Conservation (phyloP, 2,888 invertebrate species). For the Plebejus melissa region DNA sequence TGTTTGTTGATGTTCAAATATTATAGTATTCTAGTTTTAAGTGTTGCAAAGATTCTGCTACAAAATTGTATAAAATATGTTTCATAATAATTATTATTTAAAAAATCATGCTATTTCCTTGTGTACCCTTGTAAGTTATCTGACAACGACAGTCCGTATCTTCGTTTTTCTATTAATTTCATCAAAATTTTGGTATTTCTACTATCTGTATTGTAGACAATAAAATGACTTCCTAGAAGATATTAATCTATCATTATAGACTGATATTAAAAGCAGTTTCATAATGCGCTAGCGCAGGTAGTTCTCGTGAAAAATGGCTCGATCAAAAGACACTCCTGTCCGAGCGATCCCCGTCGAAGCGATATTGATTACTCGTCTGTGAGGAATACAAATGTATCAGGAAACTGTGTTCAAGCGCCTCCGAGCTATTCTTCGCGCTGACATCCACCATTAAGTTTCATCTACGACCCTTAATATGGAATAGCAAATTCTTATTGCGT, state of each 20-base stretch:
- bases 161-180: no score
- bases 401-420: conserved; percentile 56
- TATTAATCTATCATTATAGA: neutral
- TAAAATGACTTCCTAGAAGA: no score
- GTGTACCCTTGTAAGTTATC: no score
- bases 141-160: no score
- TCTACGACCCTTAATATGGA: conserved; percentile 34
- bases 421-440: conserved; percentile 60
- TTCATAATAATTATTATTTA: no score
- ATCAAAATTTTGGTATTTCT: no score
- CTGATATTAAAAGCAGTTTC: neutral
- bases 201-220: no score
- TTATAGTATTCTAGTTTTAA: no score
- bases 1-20: no score
- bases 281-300: conserved; percentile 46
- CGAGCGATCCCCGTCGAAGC: conserved; percentile 56
- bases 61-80: no score
- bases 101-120: no score
- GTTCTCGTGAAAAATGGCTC: conserved; percentile 52
- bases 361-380: conserved; percentile 75
- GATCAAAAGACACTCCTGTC: conserved; percentile 55
- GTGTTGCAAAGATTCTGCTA: no score
- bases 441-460: conserved; percentile 69
- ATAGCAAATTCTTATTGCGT: conserved; percentile 10
- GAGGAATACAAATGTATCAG: conserved; percentile 76